phyloP scores from a whole-genome alignment of 2,797 vertebrate genomes.

The Loris lydekkerianus region DNA sequence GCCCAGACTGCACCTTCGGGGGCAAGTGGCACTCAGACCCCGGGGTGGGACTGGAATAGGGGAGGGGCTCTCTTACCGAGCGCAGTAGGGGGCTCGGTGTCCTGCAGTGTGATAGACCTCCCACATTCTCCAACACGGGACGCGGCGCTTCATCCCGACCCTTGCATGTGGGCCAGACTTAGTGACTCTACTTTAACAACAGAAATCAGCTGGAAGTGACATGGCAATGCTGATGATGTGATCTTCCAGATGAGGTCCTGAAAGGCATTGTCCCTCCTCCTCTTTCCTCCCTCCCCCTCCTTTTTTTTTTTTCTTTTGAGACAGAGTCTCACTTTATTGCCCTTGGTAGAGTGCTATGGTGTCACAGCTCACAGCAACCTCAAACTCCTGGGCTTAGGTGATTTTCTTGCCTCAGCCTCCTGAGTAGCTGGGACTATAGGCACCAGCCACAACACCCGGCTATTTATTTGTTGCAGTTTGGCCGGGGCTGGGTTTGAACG shows the following conservation, averaged over 20 bases:
- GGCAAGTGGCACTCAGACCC: neutral
- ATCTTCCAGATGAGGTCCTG: neutral
- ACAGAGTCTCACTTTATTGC: no score
- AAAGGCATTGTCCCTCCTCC: neutral
- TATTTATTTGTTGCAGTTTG: no score
- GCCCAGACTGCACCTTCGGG: neutral
- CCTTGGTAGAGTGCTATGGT: no score
- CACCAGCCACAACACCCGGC: no score
- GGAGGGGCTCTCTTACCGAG: neutral
- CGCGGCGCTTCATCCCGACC: neutral
- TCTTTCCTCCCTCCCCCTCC: neutral
- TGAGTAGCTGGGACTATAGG: no score
- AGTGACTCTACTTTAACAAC: no score
- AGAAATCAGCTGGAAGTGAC: neutral
- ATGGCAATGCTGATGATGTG: neutral
- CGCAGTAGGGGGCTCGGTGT: neutral
- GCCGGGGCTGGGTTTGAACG: no score
- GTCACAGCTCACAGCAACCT: no score
- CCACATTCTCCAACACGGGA: neutral
- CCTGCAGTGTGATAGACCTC: neutral
- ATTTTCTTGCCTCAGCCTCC: no score
- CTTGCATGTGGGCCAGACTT: neutral
- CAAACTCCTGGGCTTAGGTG: no score
- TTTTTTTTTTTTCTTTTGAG: no score
- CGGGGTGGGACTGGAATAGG: no score